Percentiles rank a stretch among this genome's conserved stretches.
phyloP scores from a whole-genome alignment of 2,797 vertebrate genomes.

The Poeciliopsis presidionis region DNA sequence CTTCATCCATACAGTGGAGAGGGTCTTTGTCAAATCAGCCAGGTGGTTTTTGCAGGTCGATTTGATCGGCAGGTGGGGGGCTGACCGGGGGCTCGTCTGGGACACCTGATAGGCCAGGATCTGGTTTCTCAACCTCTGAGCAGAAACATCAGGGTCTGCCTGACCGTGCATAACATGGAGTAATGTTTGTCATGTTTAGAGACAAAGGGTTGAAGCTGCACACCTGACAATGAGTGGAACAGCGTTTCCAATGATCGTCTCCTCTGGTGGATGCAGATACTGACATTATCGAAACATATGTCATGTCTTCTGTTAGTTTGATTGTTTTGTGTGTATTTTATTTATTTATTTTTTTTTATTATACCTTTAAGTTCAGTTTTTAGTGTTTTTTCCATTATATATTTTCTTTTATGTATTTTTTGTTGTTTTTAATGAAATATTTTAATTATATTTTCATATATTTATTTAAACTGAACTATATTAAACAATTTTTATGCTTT shows the following conservation, averaged over 20 bases:
- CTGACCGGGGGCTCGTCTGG: slow-evolving; percentile 11
- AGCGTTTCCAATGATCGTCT: neutral
- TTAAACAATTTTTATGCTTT: neutral
- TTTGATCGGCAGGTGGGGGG: slow-evolving; percentile 9
- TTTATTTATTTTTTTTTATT: neutral
- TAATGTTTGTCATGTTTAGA: neutral
- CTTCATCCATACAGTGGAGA: neutral
- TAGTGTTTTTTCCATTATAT: neutral
- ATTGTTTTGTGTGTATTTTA: neutral
- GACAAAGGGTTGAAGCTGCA: neutral
- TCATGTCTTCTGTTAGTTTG: neutral
- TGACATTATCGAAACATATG: neutral
- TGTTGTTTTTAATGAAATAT: neutral
- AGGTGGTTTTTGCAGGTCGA: neutral
- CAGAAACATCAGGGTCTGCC: slow-evolving; percentile 14
- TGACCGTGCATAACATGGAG: neutral
- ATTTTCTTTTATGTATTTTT: neutral
- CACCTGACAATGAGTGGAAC: neutral
- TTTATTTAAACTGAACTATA: neutral
- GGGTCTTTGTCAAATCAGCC: slow-evolving; percentile 7
- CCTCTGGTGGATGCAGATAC: neutral
- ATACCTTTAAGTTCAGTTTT: neutral
- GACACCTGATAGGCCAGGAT: slow-evolving; percentile 56
- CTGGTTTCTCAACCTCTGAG: slow-evolving; percentile 50
- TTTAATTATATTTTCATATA: neutral